Evolutionary conservation across 2,888 invertebrate species (phyloP).

Genomic region (Drosophila imparisetae): DNA sequence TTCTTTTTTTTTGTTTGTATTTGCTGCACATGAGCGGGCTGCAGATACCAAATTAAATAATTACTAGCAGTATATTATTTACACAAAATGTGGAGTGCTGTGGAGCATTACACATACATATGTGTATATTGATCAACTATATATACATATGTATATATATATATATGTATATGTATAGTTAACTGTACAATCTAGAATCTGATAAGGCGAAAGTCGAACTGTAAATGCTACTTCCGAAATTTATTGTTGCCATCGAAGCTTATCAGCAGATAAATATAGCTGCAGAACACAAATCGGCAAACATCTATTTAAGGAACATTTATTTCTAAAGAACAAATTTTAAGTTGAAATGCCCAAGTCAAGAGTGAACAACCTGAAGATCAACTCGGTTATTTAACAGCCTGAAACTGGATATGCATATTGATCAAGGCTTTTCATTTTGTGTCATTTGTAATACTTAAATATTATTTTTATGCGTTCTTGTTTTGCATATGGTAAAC

Average conservation of each 20-base stretch:
- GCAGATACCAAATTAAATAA: background rate
- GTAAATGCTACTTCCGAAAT: background rate
- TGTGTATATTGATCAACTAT: no score
- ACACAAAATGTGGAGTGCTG: background rate
- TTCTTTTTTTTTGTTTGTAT: background rate
- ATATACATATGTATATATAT: background rate
- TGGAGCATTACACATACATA: background rate
- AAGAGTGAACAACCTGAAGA: background rate
- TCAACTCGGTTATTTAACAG: background rate
- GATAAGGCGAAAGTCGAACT: background rate
- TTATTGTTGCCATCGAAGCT: background rate
- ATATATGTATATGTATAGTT: background rate
- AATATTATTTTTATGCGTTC: background rate
- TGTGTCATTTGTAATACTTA: background rate
- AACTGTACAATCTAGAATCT: background rate
- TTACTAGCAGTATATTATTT: background rate
- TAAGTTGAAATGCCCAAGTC: background rate
- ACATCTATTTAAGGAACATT: background rate
- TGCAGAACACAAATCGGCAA: background rate
- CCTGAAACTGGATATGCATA: background rate
- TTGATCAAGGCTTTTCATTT: background rate
- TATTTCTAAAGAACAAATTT: background rate
- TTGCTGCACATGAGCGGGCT: conserved; percentile 1
- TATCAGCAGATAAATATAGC: conserved; percentile 8
- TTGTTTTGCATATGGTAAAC: background rate